Percentiles rank a stretch among this genome's conserved stretches.
Conservation (phyloP, 2,113 vertebrate genomes). For the Delphinapterus leucas region DNA sequence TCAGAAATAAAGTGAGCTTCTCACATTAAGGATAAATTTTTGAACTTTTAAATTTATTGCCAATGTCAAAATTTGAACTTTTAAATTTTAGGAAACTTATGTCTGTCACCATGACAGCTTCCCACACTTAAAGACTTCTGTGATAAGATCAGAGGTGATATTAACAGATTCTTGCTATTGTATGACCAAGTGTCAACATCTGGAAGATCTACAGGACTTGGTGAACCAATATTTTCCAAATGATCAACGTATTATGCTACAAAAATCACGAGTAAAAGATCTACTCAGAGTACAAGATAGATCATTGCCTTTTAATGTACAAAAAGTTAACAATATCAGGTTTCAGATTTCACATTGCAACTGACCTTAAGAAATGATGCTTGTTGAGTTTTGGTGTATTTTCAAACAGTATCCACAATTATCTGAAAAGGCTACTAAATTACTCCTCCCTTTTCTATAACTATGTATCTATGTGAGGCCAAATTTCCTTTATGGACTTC, state of each 20-base stretch:
- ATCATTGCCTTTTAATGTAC: neutral
- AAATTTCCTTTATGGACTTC: neutral
- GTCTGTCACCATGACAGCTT: neutral
- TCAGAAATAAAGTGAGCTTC: neutral
- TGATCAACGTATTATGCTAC: neutral
- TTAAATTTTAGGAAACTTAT: neutral
- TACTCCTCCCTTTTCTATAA: neutral
- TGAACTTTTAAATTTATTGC: no score
- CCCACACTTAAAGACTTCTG: neutral
- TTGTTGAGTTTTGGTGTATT: neutral
- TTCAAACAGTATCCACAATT: neutral
- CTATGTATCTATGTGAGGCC: neutral
- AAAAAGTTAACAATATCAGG: neutral
- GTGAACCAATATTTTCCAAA: neutral
- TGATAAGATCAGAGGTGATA: neutral
- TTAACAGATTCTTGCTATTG: neutral
- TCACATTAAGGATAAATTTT: neutral
- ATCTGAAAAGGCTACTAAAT: neutral
- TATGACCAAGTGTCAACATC: neutral
- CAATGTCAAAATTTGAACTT: no score
- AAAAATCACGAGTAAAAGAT: neutral
- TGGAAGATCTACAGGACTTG: neutral
- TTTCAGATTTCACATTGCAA: neutral
- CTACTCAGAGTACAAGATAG: neutral
- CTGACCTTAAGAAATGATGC: neutral